Percentiles rank a stretch among this genome's conserved stretches.
These are phyloP conservation scores for Copsychus sechellarum DNA, from an alignment of 2,113 vertebrate species.

Conservation along the genomic window DNA sequence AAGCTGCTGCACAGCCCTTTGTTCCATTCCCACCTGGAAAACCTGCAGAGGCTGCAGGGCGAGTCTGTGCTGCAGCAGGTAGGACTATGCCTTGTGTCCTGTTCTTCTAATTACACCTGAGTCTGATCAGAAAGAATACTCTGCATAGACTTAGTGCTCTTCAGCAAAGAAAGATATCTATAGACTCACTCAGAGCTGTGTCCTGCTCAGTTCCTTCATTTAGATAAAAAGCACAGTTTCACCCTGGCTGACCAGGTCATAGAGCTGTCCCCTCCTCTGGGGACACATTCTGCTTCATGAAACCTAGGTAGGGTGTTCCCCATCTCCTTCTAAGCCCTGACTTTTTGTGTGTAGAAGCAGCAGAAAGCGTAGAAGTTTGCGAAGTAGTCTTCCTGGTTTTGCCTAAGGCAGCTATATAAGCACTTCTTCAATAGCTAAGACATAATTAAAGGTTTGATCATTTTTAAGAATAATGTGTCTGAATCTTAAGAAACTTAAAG, in stretches of 20 bases:
- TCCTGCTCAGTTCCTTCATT: background rate
- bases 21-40: slow-evolving; percentile 97
- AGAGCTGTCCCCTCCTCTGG: background rate
- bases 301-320: background rate
- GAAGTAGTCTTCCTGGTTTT: background rate
- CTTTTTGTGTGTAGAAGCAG: background rate
- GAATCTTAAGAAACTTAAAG: background rate
- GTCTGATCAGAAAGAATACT: background rate
- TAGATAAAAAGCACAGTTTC: background rate
- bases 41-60: slow-evolving; percentile 82
- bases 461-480: background rate
- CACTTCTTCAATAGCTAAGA: background rate
- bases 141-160: background rate
- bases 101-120: background rate
- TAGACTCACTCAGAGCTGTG: background rate
- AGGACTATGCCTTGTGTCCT: background rate
- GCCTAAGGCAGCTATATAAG: background rate
- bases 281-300: background rate
- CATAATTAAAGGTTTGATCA: background rate
- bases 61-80: slow-evolving; percentile 85
- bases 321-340: background rate
- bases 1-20: slow-evolving; percentile 82
- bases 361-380: background rate
- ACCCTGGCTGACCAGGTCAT: background rate
- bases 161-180: background rate